phyloP scores from a whole-genome alignment of 2,888 invertebrate genomes.

The Agrenia bidenticulata region DNA sequence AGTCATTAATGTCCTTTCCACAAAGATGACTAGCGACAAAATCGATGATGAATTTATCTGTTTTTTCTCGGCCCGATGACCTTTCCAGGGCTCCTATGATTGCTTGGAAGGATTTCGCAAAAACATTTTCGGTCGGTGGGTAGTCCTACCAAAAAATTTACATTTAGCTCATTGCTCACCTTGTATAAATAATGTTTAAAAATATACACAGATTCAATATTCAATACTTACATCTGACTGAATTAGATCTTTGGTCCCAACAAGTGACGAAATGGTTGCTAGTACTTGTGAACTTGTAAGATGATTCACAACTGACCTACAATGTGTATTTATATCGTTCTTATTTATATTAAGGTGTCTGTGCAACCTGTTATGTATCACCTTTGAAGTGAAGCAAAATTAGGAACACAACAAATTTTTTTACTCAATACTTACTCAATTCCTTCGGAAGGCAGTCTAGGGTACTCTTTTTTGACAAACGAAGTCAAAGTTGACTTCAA shows the following conservation, averaged over 20 bases:
- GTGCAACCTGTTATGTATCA: too few relatives aligned
- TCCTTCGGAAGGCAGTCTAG: constrained; percentile 74
- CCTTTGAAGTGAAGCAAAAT: too few relatives aligned
- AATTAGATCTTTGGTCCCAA: constrained; percentile 82
- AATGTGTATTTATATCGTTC: neutral
- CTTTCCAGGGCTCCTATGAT: constrained; percentile 73
- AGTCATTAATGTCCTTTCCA: constrained; percentile 79
- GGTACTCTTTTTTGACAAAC: constrained; percentile 70
- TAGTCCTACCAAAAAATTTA: constrained; percentile 64
- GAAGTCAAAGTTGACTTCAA: constrained; percentile 66
- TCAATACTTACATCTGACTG: constrained; percentile 65
- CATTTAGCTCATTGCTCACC: constrained; percentile 27
- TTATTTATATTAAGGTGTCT: neutral
- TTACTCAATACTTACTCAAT: constrained; percentile 59
- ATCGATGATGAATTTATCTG: constrained; percentile 79
- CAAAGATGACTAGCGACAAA: constrained; percentile 77
- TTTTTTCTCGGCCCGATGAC: constrained; percentile 66
- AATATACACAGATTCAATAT: constrained; percentile 11
- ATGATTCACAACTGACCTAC: constrained; percentile 65
- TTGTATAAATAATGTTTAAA: constrained; percentile 6
- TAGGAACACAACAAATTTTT: neutral
- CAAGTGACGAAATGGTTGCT: constrained; percentile 68
- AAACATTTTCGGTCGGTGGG: constrained; percentile 65
- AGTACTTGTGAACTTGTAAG: constrained; percentile 69
- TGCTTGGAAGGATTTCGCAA: constrained; percentile 76